A percentile compares a stretch with the other conserved stretches of the same genome.
Conservation (phyloP, 30 jellyfish, hydroid and myxozoan species). For the Haliclystus octoradiatus region DNA sequence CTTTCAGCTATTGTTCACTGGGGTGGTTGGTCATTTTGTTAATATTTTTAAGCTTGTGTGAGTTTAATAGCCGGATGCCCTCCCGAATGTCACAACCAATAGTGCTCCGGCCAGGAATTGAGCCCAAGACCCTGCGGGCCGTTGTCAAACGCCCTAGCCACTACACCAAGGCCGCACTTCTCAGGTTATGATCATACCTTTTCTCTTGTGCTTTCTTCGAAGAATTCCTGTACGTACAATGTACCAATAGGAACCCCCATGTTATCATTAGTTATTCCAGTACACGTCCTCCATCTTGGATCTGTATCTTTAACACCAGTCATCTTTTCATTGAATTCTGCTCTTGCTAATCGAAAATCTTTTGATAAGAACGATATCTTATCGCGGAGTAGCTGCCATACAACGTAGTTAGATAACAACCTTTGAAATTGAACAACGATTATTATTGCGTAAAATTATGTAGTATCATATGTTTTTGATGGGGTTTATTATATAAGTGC, state of each 20-base stretch:
- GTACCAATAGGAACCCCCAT: constrained; percentile 99
- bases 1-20: too few species aligned
- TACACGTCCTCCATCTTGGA: constrained; percentile 93
- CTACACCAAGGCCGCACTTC: too few species aligned
- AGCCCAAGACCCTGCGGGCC: too few species aligned
- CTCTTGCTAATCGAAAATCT: constrained; percentile 80
- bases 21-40: too few species aligned
- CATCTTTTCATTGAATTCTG: constrained; percentile 85
- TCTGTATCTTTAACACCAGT: constrained; percentile 93
- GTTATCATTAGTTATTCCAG: constrained; percentile 86
- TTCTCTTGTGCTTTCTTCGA: constrained; percentile 62
- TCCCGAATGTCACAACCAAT: too few species aligned
- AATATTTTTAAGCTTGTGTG: too few species aligned
- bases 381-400: constrained; percentile 93
- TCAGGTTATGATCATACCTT: constrained; percentile 49
- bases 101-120: too few species aligned
- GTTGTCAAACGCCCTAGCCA: too few species aligned
- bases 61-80: too few species aligned
- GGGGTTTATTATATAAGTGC: too few species aligned
- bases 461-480: too few species aligned
- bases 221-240: constrained; percentile 64
- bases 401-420: constrained; percentile 68
- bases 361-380: constrained; percentile 65
- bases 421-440: constrained; percentile 24
- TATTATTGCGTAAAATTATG: too few species aligned